Percentiles rank a stretch among this genome's conserved stretches.
These are phyloP conservation scores for Philaethria dido DNA, from an alignment of 2,888 invertebrate genomes.

Conservation along the genomic window DNA sequence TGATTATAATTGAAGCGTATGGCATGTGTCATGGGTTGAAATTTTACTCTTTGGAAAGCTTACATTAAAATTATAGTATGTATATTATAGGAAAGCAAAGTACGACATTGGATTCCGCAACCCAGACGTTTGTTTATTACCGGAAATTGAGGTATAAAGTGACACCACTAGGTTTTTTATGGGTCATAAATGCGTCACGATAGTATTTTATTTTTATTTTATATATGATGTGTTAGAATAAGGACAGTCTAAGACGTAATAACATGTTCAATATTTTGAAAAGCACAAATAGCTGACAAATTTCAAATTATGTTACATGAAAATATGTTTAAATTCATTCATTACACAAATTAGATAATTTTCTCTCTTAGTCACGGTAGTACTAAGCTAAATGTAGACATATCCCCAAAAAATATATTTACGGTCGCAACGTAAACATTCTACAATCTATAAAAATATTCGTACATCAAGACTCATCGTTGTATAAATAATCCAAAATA, in stretches of 20 bases:
- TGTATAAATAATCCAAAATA: constrained; percentile 43
- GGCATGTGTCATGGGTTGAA: neutral
- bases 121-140: no score
- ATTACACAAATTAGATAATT: neutral
- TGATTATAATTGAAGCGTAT: neutral
- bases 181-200: no score
- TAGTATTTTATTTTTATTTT: no score
- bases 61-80: neutral
- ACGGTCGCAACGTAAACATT: neutral
- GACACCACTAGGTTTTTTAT: no score
- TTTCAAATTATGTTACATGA: no score
- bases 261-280: no score
- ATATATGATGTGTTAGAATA: no score
- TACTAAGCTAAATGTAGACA: neutral
- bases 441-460: constrained; percentile 32
- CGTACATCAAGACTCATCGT: constrained; percentile 24
- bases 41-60: neutral
- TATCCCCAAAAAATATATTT: neutral
- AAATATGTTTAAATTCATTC: neutral
- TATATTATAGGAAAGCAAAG: neutral
- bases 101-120: no score
- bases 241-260: no score
- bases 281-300: no score
- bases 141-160: no score
- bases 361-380: neutral